A percentile compares a stretch with the other conserved stretches of the same genome.
phyloP scores from a whole-genome alignment of 2,888 invertebrate genomes.

The Diarsia rubi region DNA sequence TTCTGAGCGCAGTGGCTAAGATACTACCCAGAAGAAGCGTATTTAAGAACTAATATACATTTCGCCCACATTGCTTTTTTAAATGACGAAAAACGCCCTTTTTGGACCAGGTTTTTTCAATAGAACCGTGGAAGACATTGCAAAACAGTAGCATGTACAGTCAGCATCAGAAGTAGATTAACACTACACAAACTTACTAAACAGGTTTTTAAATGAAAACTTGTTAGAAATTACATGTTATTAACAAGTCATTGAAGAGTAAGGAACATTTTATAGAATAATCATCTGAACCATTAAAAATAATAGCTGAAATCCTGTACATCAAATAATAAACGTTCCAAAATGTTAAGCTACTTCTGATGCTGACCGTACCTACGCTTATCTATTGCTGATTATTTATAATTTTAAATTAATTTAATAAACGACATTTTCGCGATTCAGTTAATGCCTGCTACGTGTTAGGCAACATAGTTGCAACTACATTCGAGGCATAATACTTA shows the following conservation, averaged over 20 bases:
- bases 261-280: no score
- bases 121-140: not conserved
- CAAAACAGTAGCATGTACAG: not conserved
- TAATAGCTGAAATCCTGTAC: no score
- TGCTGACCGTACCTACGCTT: no score
- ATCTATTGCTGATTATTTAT: not conserved
- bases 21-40: not conserved
- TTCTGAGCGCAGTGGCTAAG: not conserved
- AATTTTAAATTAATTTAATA: not conserved
- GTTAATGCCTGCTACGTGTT: constrained; percentile 5
- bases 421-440: not conserved
- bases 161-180: no score
- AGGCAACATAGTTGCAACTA: not conserved
- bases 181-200: no score
- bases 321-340: no score
- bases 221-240: no score
- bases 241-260: no score
- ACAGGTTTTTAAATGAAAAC: no score
- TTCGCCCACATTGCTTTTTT: not conserved
- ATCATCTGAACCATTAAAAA: no score
- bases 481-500: constrained; percentile 19
- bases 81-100: not conserved
- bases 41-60: not conserved
- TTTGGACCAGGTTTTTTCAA: not conserved
- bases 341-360: no score